These are phyloP conservation scores for Halcyon smyrnensis DNA, from an alignment of 2,797 vertebrate genomes.

Conservation along the genomic window DNA sequence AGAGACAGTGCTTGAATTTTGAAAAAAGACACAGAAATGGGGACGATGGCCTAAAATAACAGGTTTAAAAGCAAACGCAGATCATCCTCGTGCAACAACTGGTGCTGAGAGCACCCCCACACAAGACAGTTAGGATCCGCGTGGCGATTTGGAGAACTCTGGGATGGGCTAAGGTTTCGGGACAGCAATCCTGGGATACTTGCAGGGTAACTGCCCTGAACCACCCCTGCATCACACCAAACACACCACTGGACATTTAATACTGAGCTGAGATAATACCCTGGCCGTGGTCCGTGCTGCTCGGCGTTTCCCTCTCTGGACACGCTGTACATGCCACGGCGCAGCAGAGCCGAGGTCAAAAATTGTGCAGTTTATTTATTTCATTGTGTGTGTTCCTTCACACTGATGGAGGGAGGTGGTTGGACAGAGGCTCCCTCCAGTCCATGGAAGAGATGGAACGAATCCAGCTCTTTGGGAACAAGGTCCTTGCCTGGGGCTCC, in stretches of 20 bases:
- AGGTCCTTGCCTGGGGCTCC: neutral
- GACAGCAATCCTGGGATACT: neutral
- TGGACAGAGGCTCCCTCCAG: neutral
- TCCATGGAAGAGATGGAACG: neutral
- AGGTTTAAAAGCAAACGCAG: neutral
- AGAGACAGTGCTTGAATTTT: neutral
- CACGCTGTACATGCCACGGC: rapidly evolving
- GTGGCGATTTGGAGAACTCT: neutral
- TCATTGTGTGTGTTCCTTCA: rapidly evolving
- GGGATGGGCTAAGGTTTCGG: neutral
- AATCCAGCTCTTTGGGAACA: neutral
- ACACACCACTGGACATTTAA: rapidly evolving
- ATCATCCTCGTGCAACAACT: neutral
- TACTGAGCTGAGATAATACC: neutral
- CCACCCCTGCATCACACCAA: neutral
- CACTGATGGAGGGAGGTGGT: neutral
- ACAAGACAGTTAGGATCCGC: too few species aligned
- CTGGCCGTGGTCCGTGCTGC: rapidly evolving
- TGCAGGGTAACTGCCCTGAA: neutral
- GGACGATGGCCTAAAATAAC: neutral
- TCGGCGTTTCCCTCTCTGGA: rapidly evolving
- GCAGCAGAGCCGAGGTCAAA: neutral
- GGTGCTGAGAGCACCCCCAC: too few species aligned
- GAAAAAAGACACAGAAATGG: neutral
- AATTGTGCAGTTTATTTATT: neutral